Evolutionary conservation across 2,797 vertebrate genomes (phyloP), one percentile per base, ranked within the genome.

Genomic region (Valencia hispanica): DNA sequence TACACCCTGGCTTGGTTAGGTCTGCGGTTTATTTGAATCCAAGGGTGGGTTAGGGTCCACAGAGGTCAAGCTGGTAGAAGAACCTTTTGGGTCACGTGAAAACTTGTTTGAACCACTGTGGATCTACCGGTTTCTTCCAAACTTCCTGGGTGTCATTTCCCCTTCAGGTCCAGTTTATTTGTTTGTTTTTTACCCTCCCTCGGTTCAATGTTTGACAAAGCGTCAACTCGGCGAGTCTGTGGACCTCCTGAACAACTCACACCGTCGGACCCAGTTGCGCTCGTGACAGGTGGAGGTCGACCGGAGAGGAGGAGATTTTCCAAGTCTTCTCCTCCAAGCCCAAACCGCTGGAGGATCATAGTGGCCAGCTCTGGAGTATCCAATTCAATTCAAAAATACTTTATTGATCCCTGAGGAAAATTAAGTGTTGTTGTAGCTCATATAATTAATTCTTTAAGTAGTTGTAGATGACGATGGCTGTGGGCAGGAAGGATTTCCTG

Each of bases 321-420:
- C 81, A 99, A 87, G 74, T 99, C 98, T 68, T 98, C 98, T 57
- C 96, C 97, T 57, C 97, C 97, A 66, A 99, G 94, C 75, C 97
- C 97, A 68, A 99, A 98, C 65, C 96, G 96, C 45, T 96, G 94
- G 72, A 99, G 93, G 74, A 99, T 98, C 79, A 95, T 97, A 51
- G 96, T 94, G 36, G 97, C 97, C 14, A 96, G 96, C 82, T 98
- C 97, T 0, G 95, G 95, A 0, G 96, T 97, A 86, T n/a, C n/a
- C n/a, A n/a, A n/a, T n/a, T n/a, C n/a, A n/a, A n/a, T n/a, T n/a
- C n/a, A n/a, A n/a, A n/a, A n/a, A n/a, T n/a, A n/a, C n/a, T n/a
- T n/a, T n/a, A n/a, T n/a, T n/a, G n/a, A n/a, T n/a, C n/a, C n/a
- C n/a, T n/a, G n/a, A n/a, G n/a, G n/a, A n/a, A n/a, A n/a, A n/a